Evolutionary conservation across 23 tunicate genomes (phyloP).

Genomic region (Pegea sp.): DNA sequence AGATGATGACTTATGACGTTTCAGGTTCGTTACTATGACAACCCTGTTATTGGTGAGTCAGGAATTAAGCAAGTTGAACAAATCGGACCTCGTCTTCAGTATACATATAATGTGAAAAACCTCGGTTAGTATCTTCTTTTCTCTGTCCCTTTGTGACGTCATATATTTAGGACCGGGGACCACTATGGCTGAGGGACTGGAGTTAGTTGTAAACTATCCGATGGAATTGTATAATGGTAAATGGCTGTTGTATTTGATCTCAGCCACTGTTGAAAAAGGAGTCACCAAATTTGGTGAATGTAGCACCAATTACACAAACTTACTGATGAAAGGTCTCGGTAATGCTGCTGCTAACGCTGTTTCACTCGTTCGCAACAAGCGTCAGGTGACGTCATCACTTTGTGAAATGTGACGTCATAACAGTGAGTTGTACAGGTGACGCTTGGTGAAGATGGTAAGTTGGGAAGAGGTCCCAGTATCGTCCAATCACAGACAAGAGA

Average conservation of each 20-base stretch:
- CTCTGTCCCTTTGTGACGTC: neutral
- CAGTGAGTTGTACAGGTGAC: too few species aligned
- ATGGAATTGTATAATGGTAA: constrained; percentile 60
- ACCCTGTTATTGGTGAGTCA: constrained; percentile 42
- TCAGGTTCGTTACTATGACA: constrained; percentile 52
- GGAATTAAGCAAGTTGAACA: constrained; percentile 24
- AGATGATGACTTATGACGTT: too few species aligned
- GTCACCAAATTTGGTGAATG: too few species aligned
- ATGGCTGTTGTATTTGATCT: constrained; percentile 59
- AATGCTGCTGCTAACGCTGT: too few species aligned
- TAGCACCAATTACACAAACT: too few species aligned
- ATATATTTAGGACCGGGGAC: constrained; percentile 8
- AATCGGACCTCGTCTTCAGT: constrained; percentile 38
- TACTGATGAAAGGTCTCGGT: too few species aligned
- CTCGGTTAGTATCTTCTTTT: constrained; percentile 14
- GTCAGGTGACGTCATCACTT: too few species aligned
- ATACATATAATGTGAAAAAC: constrained; percentile 35
- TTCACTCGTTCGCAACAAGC: too few species aligned
- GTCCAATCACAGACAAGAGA: neutral
- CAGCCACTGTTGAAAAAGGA: constrained; percentile 18
- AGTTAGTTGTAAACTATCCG: constrained; percentile 28
- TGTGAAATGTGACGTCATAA: too few species aligned
- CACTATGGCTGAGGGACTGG: constrained; percentile 10
- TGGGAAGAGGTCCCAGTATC: too few species aligned
- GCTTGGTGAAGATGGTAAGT: too few species aligned